These are phyloP conservation scores for Hippocampus barbouri DNA, from an alignment of 2,113 vertebrate genomes.

Conservation along the genomic window DNA sequence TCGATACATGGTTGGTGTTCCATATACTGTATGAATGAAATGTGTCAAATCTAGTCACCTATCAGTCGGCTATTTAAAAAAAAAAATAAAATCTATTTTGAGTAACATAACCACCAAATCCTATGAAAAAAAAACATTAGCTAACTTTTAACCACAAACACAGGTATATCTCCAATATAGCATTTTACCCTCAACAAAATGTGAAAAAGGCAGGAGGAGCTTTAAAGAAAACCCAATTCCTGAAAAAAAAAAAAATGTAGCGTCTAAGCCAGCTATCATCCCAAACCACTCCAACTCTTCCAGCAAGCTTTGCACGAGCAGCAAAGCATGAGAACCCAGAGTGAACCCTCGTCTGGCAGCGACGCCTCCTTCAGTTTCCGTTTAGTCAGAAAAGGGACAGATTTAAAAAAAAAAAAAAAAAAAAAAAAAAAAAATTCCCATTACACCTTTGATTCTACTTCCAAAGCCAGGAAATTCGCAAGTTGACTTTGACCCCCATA, in stretches of 20 bases:
- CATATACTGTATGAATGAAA: too few species aligned
- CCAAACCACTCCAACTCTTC: constrained; percentile 30
- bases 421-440: background rate
- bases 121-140: too few species aligned
- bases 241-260: constrained; percentile 27
- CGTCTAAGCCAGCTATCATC: constrained; percentile 42
- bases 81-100: too few species aligned
- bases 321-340: constrained; percentile 26
- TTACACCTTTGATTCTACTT: background rate
- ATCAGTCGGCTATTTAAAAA: too few species aligned
- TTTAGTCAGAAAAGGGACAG: background rate
- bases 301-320: constrained; percentile 19
- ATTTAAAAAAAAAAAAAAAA: too few species aligned
- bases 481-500: background rate
- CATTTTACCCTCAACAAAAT: too few species aligned
- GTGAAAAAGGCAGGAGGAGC: background rate
- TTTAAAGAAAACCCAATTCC: constrained; percentile 33
- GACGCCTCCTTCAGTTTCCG: background rate
- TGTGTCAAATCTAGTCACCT: too few species aligned
- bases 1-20: background rate
- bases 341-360: constrained; percentile 37
- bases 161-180: too few species aligned
- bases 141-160: background rate
- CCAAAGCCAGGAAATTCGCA: background rate
- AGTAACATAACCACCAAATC: too few species aligned